Evolutionary conservation across 2,113 vertebrate species (phyloP).

Genomic region (Alligator sinensis): DNA sequence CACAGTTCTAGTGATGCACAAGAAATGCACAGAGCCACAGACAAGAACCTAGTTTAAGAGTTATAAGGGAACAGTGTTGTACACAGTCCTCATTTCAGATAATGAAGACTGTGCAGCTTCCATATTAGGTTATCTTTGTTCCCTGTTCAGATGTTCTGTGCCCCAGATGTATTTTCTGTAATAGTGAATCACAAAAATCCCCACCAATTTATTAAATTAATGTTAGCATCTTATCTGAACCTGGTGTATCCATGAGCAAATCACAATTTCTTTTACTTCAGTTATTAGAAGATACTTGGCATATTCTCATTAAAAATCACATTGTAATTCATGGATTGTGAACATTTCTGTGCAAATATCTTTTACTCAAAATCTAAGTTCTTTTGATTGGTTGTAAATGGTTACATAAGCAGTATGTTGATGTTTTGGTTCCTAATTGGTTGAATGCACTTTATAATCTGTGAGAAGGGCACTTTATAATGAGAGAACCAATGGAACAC

Average conservation of each 20-base stretch:
- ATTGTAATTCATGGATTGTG: neutral
- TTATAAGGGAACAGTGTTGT: accelerated
- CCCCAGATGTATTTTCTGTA: neutral
- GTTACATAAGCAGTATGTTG: neutral
- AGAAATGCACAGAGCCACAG: neutral
- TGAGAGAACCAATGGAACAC: neutral
- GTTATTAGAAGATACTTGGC: neutral
- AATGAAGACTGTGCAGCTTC: neutral
- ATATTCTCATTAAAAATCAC: neutral
- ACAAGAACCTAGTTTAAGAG: neutral
- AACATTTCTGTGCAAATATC: neutral
- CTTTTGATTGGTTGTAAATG: neutral
- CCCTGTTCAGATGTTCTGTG: neutral
- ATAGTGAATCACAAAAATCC: neutral
- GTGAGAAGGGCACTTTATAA: neutral
- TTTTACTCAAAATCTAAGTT: neutral
- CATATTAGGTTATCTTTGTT: neutral
- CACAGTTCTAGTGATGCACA: neutral
- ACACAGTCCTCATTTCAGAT: neutral
- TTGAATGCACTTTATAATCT: neutral
- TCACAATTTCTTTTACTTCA: neutral
- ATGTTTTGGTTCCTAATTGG: neutral
- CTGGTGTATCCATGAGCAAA: neutral
- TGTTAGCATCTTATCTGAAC: neutral
- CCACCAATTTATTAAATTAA: neutral